Evolutionary conservation across 2,113 vertebrate species (phyloP).

Genomic region (Thunnus thynnus): DNA sequence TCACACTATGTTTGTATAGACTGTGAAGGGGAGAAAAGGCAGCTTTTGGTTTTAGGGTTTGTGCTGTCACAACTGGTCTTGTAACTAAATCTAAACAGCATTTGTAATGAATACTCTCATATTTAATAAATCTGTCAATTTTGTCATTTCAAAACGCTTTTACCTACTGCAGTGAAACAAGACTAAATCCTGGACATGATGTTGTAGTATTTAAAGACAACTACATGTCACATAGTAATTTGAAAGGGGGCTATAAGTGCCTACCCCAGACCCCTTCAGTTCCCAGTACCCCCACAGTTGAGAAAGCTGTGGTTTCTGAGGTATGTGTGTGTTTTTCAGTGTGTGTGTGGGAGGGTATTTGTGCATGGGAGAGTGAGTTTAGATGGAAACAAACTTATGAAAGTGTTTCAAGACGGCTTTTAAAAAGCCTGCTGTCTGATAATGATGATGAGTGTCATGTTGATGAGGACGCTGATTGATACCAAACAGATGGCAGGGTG

Average conservation of each 20-base stretch:
- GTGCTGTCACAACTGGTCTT: too few relatives aligned
- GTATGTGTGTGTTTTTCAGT: constrained; percentile 27
- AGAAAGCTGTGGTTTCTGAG: constrained; percentile 53
- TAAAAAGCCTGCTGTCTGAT: constrained; percentile 60
- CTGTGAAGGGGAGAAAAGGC: too few relatives aligned
- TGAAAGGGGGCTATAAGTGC: not conserved
- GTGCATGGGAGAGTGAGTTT: constrained; percentile 71
- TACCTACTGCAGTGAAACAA: too few relatives aligned
- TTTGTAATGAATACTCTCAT: too few relatives aligned
- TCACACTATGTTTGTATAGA: too few relatives aligned
- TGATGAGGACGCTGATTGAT: constrained; percentile 67
- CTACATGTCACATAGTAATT: not conserved
- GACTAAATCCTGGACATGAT: not conserved
- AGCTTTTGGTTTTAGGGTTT: too few relatives aligned
- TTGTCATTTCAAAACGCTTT: too few relatives aligned
- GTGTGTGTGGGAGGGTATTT: constrained; percentile 48
- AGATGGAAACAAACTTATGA: constrained; percentile 70
- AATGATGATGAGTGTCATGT: constrained; percentile 66
- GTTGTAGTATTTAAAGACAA: not conserved
- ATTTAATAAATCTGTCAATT: too few relatives aligned
- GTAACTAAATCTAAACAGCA: too few relatives aligned
- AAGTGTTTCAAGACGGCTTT: constrained; percentile 71
- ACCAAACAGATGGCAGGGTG: constrained; percentile 63
- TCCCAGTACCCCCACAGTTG: constrained; percentile 38
- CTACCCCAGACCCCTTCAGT: not conserved